Base-by-base conservation (phyloP, 2,797 vertebrate genomes). In the Sebastes taczanowskii region DNA sequence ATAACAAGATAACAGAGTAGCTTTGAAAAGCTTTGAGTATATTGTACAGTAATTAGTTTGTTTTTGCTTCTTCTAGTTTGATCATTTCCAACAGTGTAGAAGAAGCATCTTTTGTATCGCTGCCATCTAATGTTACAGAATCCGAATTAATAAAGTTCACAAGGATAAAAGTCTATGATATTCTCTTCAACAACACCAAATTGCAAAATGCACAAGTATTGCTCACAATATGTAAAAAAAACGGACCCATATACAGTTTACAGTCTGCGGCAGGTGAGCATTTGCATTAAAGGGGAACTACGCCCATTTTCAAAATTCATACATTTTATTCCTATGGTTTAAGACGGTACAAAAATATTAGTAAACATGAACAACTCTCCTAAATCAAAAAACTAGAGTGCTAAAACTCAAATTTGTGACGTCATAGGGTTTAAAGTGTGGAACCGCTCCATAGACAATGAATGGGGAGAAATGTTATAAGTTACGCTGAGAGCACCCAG, bases 311-410 rank as follows among this genome's bases (percentile, higher is more conserved):
- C 6, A 46, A 46, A 46, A 18, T 46, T 42, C 42, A 46, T 46
- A 16, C 38, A 46, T 46, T 0, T 46, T 46, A 46, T 46, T 46
- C 42, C 0, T 46, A 46, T 7, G 42, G 42, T 46, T 0, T 18
- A 46, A 16, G 42, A 46, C 16, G 0, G 3, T 46, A 0, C 16
- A 16, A 46, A 46, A 46, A 46, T 46, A 46, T 46, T 46, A 46
- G 42, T 46, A 46, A 16, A 46, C 42, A 46, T 18, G 42, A 46
- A 46, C 42, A 46, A 46, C 42, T 46, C 16, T 46, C 14, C 16
- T 16, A 46, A 7, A 46, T 46, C 42, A 1, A 46, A 7, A 7
- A 46, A 13, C 16, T 1, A 46, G 1, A 46, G 14, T 18, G 16
- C 42, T 46, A 18, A 16, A 46, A 46, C 42, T 46, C 16, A 46